Conservation (phyloP, 2,113 vertebrate genomes). For the Pao palembangensis region DNA sequence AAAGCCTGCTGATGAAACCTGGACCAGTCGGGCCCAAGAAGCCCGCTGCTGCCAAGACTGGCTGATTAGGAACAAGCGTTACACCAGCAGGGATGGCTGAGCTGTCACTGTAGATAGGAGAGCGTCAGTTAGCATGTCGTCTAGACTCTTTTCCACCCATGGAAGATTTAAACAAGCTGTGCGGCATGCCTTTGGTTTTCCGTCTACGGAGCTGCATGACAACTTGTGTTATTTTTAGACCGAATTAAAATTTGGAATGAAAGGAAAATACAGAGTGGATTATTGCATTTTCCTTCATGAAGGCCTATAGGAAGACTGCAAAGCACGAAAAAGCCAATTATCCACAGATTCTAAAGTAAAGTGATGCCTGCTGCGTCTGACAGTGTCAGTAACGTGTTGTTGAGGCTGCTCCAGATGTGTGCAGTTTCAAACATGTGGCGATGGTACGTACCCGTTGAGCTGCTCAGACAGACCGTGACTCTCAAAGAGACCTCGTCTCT, state of each 20-base stretch:
- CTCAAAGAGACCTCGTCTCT: slow-evolving; percentile 84
- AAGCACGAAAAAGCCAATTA: not conserved
- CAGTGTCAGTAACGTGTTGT: not conserved
- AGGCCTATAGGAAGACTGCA: slow-evolving; percentile 1
- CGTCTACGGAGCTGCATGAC: slow-evolving; percentile 17
- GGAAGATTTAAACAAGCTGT: slow-evolving; percentile 49
- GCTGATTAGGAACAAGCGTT: slow-evolving; percentile 57
- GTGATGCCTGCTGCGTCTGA: slow-evolving; percentile 3
- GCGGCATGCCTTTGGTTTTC: slow-evolving; percentile 17
- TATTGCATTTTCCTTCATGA: slow-evolving; percentile 9
- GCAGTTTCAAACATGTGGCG: not conserved
- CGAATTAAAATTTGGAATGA: not conserved
- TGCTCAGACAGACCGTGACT: slow-evolving; percentile 82
- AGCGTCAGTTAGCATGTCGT: slow-evolving; percentile 22
- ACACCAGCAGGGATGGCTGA: slow-evolving; percentile 20
- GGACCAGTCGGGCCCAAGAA: not conserved
- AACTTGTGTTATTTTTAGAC: slow-evolving; percentile 1
- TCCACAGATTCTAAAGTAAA: slow-evolving; percentile 9
- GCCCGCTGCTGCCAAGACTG: slow-evolving; percentile 19
- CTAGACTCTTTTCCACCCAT: slow-evolving; percentile 18
- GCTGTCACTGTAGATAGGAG: slow-evolving; percentile 15
- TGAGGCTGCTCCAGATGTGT: too few species aligned
- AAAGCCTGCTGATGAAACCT: slow-evolving; percentile 19
- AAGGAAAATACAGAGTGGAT: slow-evolving; percentile 6
- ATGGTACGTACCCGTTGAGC: slow-evolving; percentile 89